A percentile compares a stretch with the other conserved stretches of the same genome.
phyloP scores from a whole-genome alignment of 2,113 vertebrate species.

The Ictalurus punctatus region DNA sequence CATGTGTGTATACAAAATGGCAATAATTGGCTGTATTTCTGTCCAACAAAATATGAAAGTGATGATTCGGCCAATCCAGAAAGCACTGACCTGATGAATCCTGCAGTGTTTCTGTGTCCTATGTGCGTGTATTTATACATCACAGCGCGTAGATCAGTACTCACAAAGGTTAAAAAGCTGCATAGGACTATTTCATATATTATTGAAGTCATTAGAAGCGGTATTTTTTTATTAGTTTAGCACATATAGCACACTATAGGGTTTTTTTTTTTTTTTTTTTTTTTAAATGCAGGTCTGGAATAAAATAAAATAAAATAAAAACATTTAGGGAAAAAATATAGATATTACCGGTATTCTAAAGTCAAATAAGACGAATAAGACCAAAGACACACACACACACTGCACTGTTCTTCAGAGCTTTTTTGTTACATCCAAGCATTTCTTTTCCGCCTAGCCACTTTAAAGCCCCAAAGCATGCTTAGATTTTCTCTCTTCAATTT shows the following conservation, averaged over 20 bases:
- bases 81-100: background rate
- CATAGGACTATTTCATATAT: background rate
- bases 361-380: background rate
- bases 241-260: background rate
- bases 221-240: background rate
- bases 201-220: background rate
- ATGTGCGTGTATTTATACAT: background rate
- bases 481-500: background rate
- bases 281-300: too few relatives aligned
- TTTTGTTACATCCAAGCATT: background rate
- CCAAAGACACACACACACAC: background rate
- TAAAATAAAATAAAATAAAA: background rate
- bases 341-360: background rate
- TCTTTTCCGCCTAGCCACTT: background rate
- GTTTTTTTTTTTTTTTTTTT: too few relatives aligned
- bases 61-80: background rate
- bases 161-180: background rate
- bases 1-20: background rate
- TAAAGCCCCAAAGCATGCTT: background rate
- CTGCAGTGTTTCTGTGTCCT: background rate
- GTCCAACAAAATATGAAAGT: background rate
- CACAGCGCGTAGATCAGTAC: background rate
- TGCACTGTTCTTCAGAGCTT: constrained; percentile 19
- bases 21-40: background rate
- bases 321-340: background rate